phyloP scores from a whole-genome alignment of 2,797 vertebrate species.

The Ctenochaetus hawaiiensis region DNA sequence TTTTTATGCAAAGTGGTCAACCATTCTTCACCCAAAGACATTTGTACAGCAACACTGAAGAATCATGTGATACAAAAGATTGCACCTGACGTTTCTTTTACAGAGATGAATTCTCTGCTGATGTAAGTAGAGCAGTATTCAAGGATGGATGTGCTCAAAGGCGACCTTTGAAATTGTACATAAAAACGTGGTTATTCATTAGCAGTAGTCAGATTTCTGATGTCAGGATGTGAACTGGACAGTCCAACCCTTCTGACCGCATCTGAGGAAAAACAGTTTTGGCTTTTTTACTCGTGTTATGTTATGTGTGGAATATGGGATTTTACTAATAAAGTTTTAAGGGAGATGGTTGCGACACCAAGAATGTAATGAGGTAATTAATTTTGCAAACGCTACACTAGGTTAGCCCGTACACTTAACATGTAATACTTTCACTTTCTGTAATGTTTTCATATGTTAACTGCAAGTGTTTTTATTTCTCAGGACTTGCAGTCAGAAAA shows the following conservation, averaged over 20 bases:
- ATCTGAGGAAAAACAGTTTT: background rate
- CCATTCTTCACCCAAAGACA: background rate
- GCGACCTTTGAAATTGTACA: background rate
- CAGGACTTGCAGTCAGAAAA: slow-evolving; percentile 68
- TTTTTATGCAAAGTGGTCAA: background rate
- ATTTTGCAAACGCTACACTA: background rate
- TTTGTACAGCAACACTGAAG: slow-evolving; percentile 2
- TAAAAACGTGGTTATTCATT: background rate
- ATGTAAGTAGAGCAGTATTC: slow-evolving; percentile 41
- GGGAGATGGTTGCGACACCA: background rate
- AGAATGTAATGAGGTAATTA: background rate
- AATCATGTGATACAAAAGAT: slow-evolving; percentile 11
- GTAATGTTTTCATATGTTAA: slow-evolving; percentile 39
- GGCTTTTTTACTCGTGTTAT: background rate
- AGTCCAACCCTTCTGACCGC: background rate
- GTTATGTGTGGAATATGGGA: background rate
- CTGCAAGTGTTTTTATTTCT: slow-evolving; percentile 42
- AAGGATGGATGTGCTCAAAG: slow-evolving; percentile 5
- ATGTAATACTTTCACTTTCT: slow-evolving; percentile 2
- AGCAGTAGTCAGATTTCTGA: slow-evolving; percentile 1
- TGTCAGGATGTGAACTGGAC: background rate
- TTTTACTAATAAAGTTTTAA: background rate
- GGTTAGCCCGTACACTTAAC: background rate
- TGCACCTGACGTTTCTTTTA: background rate
- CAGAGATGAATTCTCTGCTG: background rate